Conservation (phyloP, 2,797 vertebrate species). For the Paguma larvata region DNA sequence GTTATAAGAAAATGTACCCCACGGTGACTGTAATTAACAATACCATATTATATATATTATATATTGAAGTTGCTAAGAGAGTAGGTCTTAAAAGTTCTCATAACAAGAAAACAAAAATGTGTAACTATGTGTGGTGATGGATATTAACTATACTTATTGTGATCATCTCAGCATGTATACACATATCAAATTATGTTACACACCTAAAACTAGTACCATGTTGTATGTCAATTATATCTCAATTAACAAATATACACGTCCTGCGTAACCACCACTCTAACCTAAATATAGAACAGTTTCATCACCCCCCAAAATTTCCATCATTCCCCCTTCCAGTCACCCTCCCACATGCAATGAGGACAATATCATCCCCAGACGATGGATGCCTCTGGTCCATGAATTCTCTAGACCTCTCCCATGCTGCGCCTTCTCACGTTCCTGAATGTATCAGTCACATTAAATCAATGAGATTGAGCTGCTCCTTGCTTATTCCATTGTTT, state of each 20-base stretch:
- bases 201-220: neutral
- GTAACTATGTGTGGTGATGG: neutral
- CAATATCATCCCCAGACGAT: neutral
- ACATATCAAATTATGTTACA: neutral
- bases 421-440: neutral
- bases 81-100: neutral
- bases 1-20: neutral
- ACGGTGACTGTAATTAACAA: neutral
- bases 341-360: too few species aligned
- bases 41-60: neutral
- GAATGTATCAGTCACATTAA: neutral
- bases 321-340: too few species aligned
- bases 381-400: neutral
- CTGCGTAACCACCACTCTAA: too few species aligned
- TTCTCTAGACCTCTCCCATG: neutral
- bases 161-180: neutral
- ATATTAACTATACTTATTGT: neutral
- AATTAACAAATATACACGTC: neutral
- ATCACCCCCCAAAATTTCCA: too few species aligned
- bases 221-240: neutral
- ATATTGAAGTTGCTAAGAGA: neutral
- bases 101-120: constrained; percentile 19
- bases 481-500: neutral
- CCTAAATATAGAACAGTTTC: too few species aligned
- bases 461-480: neutral